Base-by-base conservation (phyloP, 2,797 vertebrate species). In the Sebastes wilsoni region DNA sequence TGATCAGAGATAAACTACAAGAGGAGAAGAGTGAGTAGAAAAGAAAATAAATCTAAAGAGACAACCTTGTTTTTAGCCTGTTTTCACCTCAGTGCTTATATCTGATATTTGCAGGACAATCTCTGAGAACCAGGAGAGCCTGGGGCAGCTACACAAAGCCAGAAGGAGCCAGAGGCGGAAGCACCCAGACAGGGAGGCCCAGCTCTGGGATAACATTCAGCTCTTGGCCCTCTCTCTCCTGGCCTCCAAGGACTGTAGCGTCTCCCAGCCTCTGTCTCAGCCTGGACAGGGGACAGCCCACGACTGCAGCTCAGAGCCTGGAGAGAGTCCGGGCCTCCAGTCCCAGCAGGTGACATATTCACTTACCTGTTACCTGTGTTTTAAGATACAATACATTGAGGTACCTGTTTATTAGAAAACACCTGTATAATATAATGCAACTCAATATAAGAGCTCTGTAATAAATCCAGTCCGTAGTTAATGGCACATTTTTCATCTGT, bases 1-100 rank as follows among this genome's bases (percentile, higher is more conserved):
- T 88, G 74, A 93, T 96, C 81, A 93, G 93, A 84, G 92, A 94
- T 16, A 96, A 86, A 69, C 84, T 95, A 16, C 87, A 90, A 23
- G 92, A 96, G 25, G 91, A 84, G 62, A 97, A 96, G 82, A 94
- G 96, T 97, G 46, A 96, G 97, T 90, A 77, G 83, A 54, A 68
- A 25, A 73, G 54, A 80, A 89, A 90, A 90, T 56, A 91, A 75
- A 52, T 22, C 4, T 20, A 34, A 69, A 27, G 13, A 30, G 4
- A 16, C 2, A 16, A 27, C 5, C 8, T 16, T 28, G 22, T 18
- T 16, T 1, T 46, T 16, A 32, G 8, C 27, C 2, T 66, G 22
- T 65, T 54, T 54, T 55, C n/a, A 2, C 23, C 62, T 46, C 78
- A 77, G 38, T 69, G 32, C 4, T 71, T 10, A 10, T 2, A 22